A percentile compares a stretch with the other conserved stretches of the same genome.
These are phyloP conservation scores for Isichthys henryi DNA, from an alignment of 2,113 vertebrate genomes.

Conservation along the genomic window DNA sequence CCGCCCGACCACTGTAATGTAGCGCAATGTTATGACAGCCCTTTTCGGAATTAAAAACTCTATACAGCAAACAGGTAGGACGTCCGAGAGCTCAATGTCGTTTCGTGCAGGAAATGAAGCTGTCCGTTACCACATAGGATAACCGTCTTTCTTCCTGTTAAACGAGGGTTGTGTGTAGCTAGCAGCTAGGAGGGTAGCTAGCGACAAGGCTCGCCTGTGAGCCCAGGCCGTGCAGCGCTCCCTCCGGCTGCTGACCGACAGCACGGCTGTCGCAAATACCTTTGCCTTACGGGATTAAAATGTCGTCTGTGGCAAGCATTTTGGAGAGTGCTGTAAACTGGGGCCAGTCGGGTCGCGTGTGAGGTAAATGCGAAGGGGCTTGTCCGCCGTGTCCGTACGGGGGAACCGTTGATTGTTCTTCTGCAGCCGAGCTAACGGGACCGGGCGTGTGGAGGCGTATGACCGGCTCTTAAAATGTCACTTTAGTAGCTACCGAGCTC, in stretches of 20 bases:
- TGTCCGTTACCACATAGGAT: neutral
- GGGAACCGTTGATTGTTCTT: neutral
- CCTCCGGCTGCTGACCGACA: constrained; percentile 5
- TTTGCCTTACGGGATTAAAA: neutral
- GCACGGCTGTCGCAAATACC: neutral
- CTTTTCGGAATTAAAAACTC: constrained; percentile 21
- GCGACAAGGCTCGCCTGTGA: neutral
- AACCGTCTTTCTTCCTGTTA: neutral
- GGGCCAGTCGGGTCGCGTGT: neutral
- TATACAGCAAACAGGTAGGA: constrained; percentile 21
- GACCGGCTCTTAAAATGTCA: neutral
- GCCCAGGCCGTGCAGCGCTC: neutral
- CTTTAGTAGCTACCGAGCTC: neutral
- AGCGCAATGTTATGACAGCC: constrained; percentile 18
- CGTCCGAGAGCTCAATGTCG: neutral
- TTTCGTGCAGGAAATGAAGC: neutral
- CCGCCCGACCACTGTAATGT: constrained; percentile 29
- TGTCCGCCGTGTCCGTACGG: neutral
- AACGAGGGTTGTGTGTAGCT: neutral
- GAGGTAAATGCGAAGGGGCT: neutral
- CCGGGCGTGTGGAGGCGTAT: neutral
- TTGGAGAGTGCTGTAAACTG: neutral
- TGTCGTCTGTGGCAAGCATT: neutral
- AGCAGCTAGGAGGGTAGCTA: constrained; percentile 3
- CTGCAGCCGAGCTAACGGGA: neutral